Conservation (phyloP, 2,888 invertebrate genomes). For the Tachina lurida region DNA sequence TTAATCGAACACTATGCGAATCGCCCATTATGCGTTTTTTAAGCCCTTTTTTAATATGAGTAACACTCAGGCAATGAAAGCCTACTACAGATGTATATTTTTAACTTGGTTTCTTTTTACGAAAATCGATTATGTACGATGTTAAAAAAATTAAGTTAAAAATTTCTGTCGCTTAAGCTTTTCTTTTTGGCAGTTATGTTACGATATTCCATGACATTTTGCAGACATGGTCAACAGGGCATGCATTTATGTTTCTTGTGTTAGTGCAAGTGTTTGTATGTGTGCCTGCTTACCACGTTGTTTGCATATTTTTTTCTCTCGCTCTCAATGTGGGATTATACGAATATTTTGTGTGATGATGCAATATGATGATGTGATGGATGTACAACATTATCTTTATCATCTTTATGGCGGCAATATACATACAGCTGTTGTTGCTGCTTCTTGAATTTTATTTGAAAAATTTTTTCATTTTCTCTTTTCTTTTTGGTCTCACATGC, state of each 20-base stretch:
- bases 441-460: neutral
- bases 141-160: no score
- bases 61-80: no score
- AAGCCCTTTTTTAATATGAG: no score
- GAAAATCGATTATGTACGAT: no score
- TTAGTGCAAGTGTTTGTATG: neutral
- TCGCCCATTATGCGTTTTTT: no score
- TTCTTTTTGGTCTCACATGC: conserved; percentile 1
- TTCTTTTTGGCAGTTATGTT: no score
- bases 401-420: conserved; percentile 39
- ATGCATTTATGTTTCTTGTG: neutral
- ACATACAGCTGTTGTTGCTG: conserved; percentile 21
- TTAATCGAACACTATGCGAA: no score
- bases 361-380: conserved; percentile 40
- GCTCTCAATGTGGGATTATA: conserved; percentile 35
- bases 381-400: conserved; percentile 45
- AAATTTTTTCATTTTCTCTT: neutral
- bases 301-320: conserved; percentile 34
- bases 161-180: no score
- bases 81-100: no score
- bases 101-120: no score
- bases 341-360: conserved; percentile 36
- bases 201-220: no score
- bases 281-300: neutral
- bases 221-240: no score